Evolutionary conservation across 2,888 invertebrate species (phyloP), one percentile per base, ranked within the genome.

Genomic region (Thereva nobilitata): DNA sequence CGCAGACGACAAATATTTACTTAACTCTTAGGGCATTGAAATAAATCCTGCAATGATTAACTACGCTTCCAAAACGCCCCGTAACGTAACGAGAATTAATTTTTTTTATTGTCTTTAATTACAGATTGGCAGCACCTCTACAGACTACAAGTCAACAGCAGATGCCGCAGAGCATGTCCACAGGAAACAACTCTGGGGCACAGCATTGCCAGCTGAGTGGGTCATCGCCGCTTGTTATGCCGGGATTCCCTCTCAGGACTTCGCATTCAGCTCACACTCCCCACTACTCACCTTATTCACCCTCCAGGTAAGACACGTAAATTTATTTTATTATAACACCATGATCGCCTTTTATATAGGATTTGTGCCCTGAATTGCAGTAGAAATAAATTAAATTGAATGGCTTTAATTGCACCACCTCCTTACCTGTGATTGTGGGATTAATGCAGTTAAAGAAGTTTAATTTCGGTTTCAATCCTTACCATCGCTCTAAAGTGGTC

Each of bases 211-310:
- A 88, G 79, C 86, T 86, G 72, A 86, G 81, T 74, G 85, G 86
- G 74, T 87, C 85, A 78, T 86, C 89, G 79, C 89, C 92, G 65
- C 85, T 93, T 80, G 92, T 92, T 75, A 92, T 93, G 90, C 92
- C 93, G 68, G 92, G 92, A 77, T 93, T 93, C 83, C 93, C 93
- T 56, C 86, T 91, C 75, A 86, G 92, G 70, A 83, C 85, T 73
- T 84, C 85, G 75, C 83, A 83, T 77, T 82, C 84, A 77, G 82
- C 84, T 72, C 83, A 85, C 76, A 88, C 90, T 78, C 89, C 90
- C 75, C 92, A 92, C 81, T 92, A 93, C 76, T 92, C 92, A 80
- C 92, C 93, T 72, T 93, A 93, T 84, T 93, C 93, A 76, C 93
- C 93, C 79, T 93, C 93, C 79, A 89, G 94, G 81, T 81, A 77